phyloP scores from a whole-genome alignment of 1,140 invertebrate species.

The Littorina saxatilis region DNA sequence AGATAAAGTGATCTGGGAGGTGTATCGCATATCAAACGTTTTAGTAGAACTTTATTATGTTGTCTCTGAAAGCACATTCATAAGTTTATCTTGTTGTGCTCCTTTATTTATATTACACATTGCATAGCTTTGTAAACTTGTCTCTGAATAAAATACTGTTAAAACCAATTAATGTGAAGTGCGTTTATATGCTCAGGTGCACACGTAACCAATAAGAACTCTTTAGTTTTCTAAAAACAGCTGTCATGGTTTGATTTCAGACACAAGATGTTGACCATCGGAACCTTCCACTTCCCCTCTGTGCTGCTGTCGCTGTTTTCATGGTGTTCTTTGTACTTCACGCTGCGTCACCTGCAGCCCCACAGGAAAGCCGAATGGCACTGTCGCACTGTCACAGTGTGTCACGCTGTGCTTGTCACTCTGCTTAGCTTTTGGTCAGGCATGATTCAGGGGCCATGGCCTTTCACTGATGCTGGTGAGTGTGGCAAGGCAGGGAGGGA shows the following conservation, averaged over 20 bases:
- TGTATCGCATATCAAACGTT: no score
- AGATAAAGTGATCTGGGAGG: no score
- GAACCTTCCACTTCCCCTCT: constrained; percentile 36
- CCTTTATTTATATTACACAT: no score
- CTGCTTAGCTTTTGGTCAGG: constrained; percentile 50
- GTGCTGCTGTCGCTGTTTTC: constrained; percentile 45
- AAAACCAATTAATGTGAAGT: no score
- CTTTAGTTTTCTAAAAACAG: neutral
- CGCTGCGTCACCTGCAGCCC: constrained; percentile 52
- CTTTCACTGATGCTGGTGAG: constrained; percentile 65
- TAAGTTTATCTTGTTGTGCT: no score
- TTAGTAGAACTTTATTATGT: no score
- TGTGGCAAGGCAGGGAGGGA: neutral
- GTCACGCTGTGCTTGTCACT: constrained; percentile 61
- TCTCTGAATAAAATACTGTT: no score
- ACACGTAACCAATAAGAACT: no score
- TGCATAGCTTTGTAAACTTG: no score
- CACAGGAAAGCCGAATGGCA: constrained; percentile 62
- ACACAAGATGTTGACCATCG: constrained; percentile 42
- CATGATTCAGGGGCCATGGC: constrained; percentile 67
- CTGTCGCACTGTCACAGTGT: constrained; percentile 60
- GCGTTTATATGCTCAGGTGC: no score
- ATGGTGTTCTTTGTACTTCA: constrained; percentile 60
- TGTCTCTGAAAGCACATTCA: no score
- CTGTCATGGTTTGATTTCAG: neutral